Conservation (phyloP, 2,797 vertebrate species). For the Clarias laeviceps region DNA sequence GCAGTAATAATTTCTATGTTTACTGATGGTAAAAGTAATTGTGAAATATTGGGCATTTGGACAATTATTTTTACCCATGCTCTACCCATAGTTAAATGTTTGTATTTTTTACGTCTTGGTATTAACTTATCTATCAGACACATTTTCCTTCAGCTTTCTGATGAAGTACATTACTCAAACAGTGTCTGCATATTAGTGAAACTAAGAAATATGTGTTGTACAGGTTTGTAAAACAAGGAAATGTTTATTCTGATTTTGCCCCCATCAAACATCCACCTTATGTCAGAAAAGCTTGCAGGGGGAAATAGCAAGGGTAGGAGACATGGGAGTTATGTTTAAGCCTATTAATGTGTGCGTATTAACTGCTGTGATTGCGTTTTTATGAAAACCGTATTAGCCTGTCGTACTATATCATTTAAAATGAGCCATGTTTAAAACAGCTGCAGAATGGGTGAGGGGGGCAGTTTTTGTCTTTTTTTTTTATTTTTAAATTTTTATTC, state of each 20-base stretch:
- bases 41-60: not conserved
- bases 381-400: not conserved
- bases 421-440: not conserved
- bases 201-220: not conserved
- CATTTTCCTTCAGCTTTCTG: not conserved
- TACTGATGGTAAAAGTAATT: not conserved
- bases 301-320: not conserved
- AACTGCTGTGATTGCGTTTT: not conserved
- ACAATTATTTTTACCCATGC: too few relatives aligned
- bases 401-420: not conserved
- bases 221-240: not conserved
- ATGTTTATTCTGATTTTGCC: not conserved
- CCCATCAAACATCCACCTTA: not conserved
- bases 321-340: not conserved
- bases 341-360: not conserved
- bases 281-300: not conserved
- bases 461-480: not conserved
- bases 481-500: not conserved
- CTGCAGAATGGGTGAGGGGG: not conserved
- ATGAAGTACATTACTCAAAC: not conserved
- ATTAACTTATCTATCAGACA: not conserved
- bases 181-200: not conserved
- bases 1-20: slow-evolving; percentile 9
- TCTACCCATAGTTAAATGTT: not conserved
- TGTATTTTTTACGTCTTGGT: not conserved